These are phyloP conservation scores for Imbricaverruca yamaguchii DNA, from an alignment of 2,888 invertebrate species.

Conservation along the genomic window DNA sequence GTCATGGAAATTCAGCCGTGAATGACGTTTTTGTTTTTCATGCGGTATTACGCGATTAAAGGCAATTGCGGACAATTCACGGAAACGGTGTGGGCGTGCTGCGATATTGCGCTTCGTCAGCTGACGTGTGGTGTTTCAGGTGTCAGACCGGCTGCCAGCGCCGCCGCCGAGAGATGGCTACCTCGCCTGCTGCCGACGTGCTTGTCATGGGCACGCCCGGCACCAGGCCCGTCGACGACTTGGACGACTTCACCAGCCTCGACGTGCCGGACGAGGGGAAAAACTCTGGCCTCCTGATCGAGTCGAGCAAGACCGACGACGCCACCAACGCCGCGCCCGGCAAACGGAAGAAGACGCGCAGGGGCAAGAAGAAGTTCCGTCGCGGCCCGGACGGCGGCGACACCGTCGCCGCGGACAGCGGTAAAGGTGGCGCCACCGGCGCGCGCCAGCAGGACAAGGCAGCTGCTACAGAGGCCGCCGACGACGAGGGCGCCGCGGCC, in stretches of 20 bases:
- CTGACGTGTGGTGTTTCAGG: no score
- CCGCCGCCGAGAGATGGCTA: neutral
- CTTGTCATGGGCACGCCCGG: neutral
- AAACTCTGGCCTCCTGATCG: neutral
- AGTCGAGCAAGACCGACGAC: neutral
- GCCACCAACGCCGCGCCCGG: neutral
- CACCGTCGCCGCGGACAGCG: neutral
- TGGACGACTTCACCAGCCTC: neutral
- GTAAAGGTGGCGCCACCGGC: neutral
- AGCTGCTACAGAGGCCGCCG: neutral
- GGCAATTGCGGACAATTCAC: no score
- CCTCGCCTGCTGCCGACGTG: neutral
- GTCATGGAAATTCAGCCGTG: no score
- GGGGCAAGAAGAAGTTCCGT: neutral
- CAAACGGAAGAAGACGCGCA: neutral
- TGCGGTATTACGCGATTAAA: no score
- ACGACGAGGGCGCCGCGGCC: neutral
- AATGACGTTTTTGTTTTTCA: no score
- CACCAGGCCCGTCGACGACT: neutral
- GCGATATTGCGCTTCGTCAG: no score
- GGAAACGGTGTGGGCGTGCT: no score
- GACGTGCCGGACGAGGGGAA: neutral
- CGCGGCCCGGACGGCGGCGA: neutral
- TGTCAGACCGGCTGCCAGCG: neutral
- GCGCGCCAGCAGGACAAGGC: neutral